These are phyloP conservation scores for Calyptomena viridis DNA, from an alignment of 2,113 vertebrate genomes.

Conservation along the genomic window DNA sequence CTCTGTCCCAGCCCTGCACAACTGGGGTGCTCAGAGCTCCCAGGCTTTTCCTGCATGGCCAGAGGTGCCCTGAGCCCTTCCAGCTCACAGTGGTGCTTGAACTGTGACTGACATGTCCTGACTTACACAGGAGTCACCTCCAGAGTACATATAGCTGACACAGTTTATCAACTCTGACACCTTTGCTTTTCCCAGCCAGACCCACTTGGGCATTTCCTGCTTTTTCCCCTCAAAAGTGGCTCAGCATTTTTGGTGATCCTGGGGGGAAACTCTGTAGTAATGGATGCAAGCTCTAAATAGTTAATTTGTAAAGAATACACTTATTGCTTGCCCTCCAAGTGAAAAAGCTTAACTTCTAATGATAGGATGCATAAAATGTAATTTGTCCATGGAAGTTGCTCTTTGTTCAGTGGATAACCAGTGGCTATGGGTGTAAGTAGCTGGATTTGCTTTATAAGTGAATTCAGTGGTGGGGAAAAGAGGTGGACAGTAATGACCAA, in stretches of 20 bases:
- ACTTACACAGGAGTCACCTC: not conserved
- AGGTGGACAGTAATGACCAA: not conserved
- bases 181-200: not conserved
- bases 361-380: not conserved
- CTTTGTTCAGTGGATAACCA: not conserved
- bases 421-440: not conserved
- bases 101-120: not conserved
- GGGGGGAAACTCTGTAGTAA: not conserved
- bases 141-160: not conserved
- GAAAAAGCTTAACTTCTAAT: not conserved
- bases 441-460: constrained; percentile 19
- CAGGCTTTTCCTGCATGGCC: not conserved
- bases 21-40: not conserved
- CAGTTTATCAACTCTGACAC: not conserved
- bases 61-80: not conserved
- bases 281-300: not conserved
- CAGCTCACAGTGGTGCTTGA: not conserved
- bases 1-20: not conserved
- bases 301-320: not conserved
- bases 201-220: not conserved
- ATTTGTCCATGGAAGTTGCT: not conserved
- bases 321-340: not conserved
- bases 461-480: not conserved
- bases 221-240: not conserved
- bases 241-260: not conserved